Evolutionary conservation across 2,113 vertebrate genomes (phyloP).

Genomic region (Alosa alosa): DNA sequence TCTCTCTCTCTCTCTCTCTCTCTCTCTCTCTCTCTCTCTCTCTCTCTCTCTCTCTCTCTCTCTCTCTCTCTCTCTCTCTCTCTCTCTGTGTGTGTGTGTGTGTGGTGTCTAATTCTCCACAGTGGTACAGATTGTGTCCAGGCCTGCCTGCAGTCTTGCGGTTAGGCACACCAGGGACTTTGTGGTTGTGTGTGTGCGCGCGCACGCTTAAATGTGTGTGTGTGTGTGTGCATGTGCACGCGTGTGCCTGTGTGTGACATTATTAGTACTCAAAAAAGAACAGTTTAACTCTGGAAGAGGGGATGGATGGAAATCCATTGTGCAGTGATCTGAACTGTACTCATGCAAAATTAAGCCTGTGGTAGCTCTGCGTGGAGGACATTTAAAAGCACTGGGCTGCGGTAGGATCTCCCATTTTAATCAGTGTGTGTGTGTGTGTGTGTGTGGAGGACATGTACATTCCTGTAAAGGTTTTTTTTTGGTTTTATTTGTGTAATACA

Average conservation of each 20-base stretch:
- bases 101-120: neutral
- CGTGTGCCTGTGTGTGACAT: too few relatives aligned
- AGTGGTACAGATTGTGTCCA: neutral
- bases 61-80: too few relatives aligned
- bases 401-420: conserved; percentile 21
- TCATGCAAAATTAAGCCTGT: too few relatives aligned
- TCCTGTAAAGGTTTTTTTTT: neutral
- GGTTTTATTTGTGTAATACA: too few relatives aligned
- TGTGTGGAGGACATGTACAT: too few relatives aligned
- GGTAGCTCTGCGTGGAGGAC: neutral
- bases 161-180: neutral
- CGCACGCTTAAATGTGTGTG: neutral
- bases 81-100: neutral
- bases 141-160: neutral
- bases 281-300: too few relatives aligned
- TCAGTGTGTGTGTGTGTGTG: neutral
- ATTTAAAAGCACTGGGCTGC: conserved; percentile 38
- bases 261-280: too few relatives aligned
- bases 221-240: neutral
- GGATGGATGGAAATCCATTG: too few relatives aligned
- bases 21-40: too few relatives aligned
- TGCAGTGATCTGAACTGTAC: too few relatives aligned
- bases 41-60: too few relatives aligned
- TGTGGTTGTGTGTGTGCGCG: neutral
- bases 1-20: too few relatives aligned